Conservation (phyloP, 1,140 invertebrate genomes). For the Luehdorfia chinensis region DNA sequence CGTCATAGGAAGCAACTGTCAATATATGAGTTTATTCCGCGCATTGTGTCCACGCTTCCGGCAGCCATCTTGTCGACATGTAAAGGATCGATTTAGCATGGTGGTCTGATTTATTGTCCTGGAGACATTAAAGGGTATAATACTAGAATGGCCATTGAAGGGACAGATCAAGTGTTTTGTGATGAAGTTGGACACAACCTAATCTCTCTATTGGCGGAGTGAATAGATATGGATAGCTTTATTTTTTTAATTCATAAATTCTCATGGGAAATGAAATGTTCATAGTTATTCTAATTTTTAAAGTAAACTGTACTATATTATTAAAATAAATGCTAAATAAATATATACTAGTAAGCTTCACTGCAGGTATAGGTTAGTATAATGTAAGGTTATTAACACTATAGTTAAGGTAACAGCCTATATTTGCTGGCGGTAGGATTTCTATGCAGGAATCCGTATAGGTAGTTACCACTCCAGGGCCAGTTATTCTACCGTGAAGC, state of each 20-base stretch:
- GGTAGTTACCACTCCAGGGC: too few relatives aligned
- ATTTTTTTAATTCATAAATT: neutral
- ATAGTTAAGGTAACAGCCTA: neutral
- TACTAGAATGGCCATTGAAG: constrained; percentile 4
- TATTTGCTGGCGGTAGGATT: too few relatives aligned
- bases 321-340: too few relatives aligned
- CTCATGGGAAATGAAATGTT: constrained; percentile 1
- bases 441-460: too few relatives aligned
- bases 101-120: constrained; percentile 13
- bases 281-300: too few relatives aligned
- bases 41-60: constrained; percentile 9
- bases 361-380: too few relatives aligned
- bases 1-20: constrained; percentile 15
- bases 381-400: too few relatives aligned
- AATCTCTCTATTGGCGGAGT: constrained; percentile 12
- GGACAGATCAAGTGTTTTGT: constrained; percentile 11
- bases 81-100: constrained; percentile 4
- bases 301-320: too few relatives aligned
- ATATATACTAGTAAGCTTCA: too few relatives aligned
- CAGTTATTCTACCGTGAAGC: too few relatives aligned
- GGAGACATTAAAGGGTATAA: constrained; percentile 9
- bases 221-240: constrained; percentile 9
- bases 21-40: neutral
- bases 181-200: constrained; percentile 7
- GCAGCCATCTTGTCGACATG: constrained; percentile 5